Evolutionary conservation across 1,140 invertebrate genomes (phyloP).

Genomic region (Tribolium madens): DNA sequence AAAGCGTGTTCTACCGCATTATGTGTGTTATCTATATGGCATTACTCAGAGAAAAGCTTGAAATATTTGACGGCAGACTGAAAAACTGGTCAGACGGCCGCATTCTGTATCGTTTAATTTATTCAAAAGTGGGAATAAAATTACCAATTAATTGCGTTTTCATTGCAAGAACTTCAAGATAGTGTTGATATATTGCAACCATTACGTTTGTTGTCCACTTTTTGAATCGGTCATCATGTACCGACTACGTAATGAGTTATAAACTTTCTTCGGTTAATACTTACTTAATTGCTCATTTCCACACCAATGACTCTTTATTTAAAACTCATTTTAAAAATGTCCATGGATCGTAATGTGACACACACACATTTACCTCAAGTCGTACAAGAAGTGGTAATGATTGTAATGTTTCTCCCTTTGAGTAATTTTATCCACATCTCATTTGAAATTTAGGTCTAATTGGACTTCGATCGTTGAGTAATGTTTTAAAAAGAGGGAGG

Average conservation of each 20-base stretch:
- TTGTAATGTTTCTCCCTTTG: neutral
- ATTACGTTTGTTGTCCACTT: conserved; percentile 10
- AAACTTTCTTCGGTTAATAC: conserved; percentile 4
- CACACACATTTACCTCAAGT: too few species aligned
- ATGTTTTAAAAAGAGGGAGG: neutral
- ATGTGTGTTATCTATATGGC: neutral
- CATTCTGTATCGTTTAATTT: conserved; percentile 4
- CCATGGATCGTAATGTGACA: neutral
- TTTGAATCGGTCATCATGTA: conserved; percentile 1
- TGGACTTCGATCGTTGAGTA: neutral
- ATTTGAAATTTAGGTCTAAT: neutral
- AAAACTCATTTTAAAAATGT: neutral
- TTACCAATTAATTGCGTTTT: conserved; percentile 7
- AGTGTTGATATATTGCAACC: neutral
- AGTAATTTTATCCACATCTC: neutral
- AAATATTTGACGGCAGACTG: neutral
- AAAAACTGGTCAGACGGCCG: neutral
- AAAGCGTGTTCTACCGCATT: neutral
- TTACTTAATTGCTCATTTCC: conserved; percentile 1
- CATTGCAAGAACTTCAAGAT: neutral
- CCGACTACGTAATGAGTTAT: conserved; percentile 4
- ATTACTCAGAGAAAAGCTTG: neutral
- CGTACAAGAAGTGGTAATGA: neutral
- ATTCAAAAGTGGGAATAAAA: conserved; percentile 16
- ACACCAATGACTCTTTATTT: conserved; percentile 6